Percentiles rank a stretch among this genome's conserved stretches.
Conservation (phyloP, 2,113 vertebrate genomes). For the Lagopus leucura region DNA sequence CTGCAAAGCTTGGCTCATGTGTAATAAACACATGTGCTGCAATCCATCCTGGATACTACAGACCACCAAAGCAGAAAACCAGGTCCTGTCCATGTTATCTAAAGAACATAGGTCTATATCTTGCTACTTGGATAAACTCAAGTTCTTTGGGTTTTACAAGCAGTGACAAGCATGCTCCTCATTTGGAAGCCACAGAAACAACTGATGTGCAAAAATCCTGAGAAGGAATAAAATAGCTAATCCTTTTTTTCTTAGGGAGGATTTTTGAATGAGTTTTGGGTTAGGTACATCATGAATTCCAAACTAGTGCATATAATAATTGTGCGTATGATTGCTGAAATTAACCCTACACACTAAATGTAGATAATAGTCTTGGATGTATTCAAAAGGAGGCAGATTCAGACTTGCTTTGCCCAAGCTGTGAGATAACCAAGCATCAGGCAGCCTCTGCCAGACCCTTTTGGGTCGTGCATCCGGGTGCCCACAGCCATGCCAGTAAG, state of each 20-base stretch:
- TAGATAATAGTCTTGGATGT: background rate
- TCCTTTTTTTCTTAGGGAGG: background rate
- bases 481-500: background rate
- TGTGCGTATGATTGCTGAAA: background rate
- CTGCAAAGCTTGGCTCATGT: background rate
- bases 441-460: background rate
- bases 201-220: background rate
- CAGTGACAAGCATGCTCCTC: background rate
- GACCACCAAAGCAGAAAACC: background rate
- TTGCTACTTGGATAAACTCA: background rate
- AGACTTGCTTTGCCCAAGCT: background rate
- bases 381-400: background rate
- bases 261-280: background rate
- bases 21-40: background rate
- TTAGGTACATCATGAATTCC: background rate
- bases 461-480: accelerated
- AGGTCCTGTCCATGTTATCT: background rate
- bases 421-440: background rate
- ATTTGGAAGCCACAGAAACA: background rate
- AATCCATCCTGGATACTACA: background rate
- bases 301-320: background rate
- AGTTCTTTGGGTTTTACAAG: background rate
- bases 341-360: background rate
- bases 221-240: background rate
- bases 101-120: background rate